These are phyloP conservation scores for western clawed frog (Xenopus tropicalis) DNA, from an alignment of 2,113 vertebrate species.

Conservation along the genomic window DNA sequence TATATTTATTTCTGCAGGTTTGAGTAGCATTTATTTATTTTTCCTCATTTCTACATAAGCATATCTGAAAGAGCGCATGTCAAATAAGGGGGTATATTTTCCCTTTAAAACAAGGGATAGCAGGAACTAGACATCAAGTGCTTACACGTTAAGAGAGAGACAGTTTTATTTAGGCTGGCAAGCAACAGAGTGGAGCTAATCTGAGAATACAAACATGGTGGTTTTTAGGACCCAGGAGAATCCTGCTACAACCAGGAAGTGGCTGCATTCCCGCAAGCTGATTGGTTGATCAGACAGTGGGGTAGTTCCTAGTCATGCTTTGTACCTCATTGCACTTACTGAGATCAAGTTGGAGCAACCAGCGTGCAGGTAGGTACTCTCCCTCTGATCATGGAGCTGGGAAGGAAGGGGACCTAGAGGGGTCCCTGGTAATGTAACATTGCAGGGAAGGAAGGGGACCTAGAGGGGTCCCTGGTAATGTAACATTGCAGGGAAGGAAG, in stretches of 20 bases:
- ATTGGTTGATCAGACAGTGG: neutral
- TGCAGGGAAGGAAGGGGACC: neutral
- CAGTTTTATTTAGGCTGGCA: too few species aligned
- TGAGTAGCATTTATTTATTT: too few species aligned
- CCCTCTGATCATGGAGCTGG: too few species aligned
- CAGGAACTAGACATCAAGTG: too few species aligned
- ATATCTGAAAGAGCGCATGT: too few species aligned
- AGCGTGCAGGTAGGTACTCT: conserved; percentile 8
- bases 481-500: neutral
- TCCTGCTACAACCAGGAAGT: conserved; percentile 9
- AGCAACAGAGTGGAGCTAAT: too few species aligned
- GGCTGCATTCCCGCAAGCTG: neutral
- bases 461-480: neutral
- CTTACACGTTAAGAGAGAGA: too few species aligned
- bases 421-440: neutral
- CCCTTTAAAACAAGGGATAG: too few species aligned
- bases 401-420: neutral
- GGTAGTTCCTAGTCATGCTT: neutral
- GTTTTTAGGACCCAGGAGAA: conserved; percentile 36
- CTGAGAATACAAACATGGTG: neutral
- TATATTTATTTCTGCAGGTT: too few species aligned
- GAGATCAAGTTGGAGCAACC: conserved; percentile 1
- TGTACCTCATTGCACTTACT: neutral
- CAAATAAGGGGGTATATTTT: too few species aligned
- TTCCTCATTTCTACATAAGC: too few species aligned